phyloP scores from a whole-genome alignment of 2,113 vertebrate species.

The Sorex fumeus region DNA sequence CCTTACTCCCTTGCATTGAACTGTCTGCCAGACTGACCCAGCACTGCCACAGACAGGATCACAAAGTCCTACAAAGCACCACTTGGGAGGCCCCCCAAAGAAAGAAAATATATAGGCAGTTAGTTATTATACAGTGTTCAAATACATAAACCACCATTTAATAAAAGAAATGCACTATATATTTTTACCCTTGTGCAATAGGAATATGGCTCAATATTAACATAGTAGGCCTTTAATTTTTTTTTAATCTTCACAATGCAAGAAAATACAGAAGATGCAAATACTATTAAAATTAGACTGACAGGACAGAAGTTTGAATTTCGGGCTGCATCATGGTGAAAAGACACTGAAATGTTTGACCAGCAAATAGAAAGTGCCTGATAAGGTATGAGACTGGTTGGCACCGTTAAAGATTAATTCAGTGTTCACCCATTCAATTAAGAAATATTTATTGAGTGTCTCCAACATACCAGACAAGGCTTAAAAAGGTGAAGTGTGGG shows the following conservation, averaged over 20 bases:
- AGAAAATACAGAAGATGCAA: background rate
- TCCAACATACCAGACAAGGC: slow-evolving; percentile 48
- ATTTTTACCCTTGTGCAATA: background rate
- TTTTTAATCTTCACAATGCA: background rate
- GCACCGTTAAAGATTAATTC: slow-evolving; percentile 63
- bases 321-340: background rate
- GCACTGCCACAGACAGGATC: too few species aligned
- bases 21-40: too few species aligned
- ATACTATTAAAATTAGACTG: slow-evolving; percentile 49
- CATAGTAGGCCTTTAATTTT: slow-evolving; percentile 27
- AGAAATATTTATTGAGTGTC: slow-evolving; percentile 47
- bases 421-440: slow-evolving; percentile 45
- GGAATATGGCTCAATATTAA: background rate
- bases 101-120: slow-evolving; percentile 12
- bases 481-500: slow-evolving; percentile 42
- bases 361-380: slow-evolving; percentile 22
- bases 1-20: too few species aligned
- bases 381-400: slow-evolving; percentile 27
- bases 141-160: background rate
- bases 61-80: too few species aligned
- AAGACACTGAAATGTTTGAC: slow-evolving; percentile 62
- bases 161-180: background rate
- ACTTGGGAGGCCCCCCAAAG: too few species aligned
- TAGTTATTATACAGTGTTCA: slow-evolving; percentile 4
- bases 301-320: slow-evolving; percentile 60